Conservation (phyloP, 1,140 invertebrate species). For the Pseudomyrmex sp. region DNA sequence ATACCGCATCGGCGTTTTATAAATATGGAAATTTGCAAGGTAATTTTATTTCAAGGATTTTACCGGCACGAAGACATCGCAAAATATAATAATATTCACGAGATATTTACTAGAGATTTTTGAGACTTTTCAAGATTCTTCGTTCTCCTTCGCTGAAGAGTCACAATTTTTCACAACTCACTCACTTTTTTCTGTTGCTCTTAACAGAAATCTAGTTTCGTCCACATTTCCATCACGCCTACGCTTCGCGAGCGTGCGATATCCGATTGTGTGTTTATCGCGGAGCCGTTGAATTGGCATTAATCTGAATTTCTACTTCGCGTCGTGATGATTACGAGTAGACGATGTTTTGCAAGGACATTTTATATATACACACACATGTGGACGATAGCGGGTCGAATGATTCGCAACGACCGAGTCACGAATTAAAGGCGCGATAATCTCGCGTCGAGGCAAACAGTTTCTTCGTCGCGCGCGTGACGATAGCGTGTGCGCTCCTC, state of each 20-base stretch:
- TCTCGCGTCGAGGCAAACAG: conserved; percentile 23
- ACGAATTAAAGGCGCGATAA: conserved; percentile 63
- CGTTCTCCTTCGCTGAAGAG: too few species aligned
- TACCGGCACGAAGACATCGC: too few species aligned
- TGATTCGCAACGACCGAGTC: conserved; percentile 35
- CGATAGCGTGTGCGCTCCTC: conserved; percentile 13
- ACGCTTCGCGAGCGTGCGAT: background rate
- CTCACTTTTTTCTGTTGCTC: too few species aligned
- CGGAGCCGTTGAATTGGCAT: background rate
- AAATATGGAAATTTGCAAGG: background rate
- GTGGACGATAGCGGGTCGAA: background rate
- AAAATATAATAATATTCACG: too few species aligned
- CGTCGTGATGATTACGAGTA: background rate
- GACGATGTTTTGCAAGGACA: conserved; percentile 20
- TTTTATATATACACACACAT: background rate
- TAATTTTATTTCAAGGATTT: background rate
- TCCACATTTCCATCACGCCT: background rate
- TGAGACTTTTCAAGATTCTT: too few species aligned
- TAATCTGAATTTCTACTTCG: conserved; percentile 27
- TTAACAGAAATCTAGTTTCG: too few species aligned
- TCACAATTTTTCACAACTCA: too few species aligned
- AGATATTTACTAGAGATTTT: too few species aligned
- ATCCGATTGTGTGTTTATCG: conserved; percentile 8
- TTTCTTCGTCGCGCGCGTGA: conserved; percentile 16
- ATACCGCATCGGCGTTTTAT: background rate